These are phyloP conservation scores for Phaonia tiefii DNA, from an alignment of 2,888 invertebrate genomes.

Conservation along the genomic window DNA sequence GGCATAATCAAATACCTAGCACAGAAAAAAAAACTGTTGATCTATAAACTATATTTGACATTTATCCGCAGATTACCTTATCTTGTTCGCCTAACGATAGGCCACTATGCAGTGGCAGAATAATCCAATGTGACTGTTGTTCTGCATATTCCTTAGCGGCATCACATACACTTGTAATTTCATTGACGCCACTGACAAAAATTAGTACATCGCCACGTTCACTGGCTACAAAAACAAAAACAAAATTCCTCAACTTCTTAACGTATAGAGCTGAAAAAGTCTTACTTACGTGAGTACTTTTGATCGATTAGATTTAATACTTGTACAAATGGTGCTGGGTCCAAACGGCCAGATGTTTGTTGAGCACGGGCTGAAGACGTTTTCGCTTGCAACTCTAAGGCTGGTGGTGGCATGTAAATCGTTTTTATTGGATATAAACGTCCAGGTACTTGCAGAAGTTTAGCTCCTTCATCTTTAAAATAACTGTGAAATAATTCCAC, in stretches of 20 bases:
- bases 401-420: slow-evolving; percentile 87
- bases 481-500: slow-evolving; percentile 95
- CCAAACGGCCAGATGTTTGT: slow-evolving; percentile 86
- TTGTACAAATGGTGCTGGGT: slow-evolving; percentile 95
- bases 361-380: slow-evolving; percentile 80
- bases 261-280: slow-evolving; percentile 32
- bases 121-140: slow-evolving; percentile 91
- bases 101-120: slow-evolving; percentile 95
- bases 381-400: slow-evolving; percentile 82
- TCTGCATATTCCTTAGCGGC: slow-evolving; percentile 91
- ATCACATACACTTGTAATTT: slow-evolving; percentile 93
- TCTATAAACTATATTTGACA: neutral
- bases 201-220: slow-evolving; percentile 97
- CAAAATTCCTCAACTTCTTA: slow-evolving; percentile 12
- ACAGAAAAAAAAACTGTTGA: too few relatives aligned
- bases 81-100: slow-evolving; percentile 97
- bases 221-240: slow-evolving; percentile 81
- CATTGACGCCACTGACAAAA: slow-evolving; percentile 96
- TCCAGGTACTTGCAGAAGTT: slow-evolving; percentile 96
- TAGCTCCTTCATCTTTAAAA: slow-evolving; percentile 90
- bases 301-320: slow-evolving; percentile 95
- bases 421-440: slow-evolving; percentile 95
- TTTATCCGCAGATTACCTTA: slow-evolving; percentile 83
- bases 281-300: slow-evolving; percentile 85
- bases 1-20: slow-evolving; percentile 92